These are phyloP conservation scores for Microtus ochrogaster DNA, from an alignment of 2,113 vertebrate species.

Conservation along the genomic window DNA sequence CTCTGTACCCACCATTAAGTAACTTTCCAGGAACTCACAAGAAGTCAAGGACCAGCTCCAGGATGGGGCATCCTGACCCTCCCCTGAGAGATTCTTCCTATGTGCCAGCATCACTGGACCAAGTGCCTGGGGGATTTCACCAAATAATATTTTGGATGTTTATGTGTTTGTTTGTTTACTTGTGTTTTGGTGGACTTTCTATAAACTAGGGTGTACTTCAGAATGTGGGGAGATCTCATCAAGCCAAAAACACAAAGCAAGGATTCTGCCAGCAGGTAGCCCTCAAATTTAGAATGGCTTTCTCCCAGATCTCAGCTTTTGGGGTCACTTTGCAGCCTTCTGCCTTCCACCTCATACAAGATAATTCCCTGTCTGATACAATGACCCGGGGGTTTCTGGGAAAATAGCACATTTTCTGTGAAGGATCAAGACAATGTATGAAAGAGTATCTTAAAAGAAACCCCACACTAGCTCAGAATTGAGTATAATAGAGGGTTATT, in stretches of 20 bases:
- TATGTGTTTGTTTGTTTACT: background rate
- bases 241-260: background rate
- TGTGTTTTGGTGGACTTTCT: background rate
- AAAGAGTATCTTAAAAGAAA: no score
- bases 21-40: background rate
- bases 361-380: background rate
- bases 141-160: background rate
- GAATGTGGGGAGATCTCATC: background rate
- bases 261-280: background rate
- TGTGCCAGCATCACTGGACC: background rate
- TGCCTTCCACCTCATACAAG: no score
- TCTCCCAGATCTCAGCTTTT: background rate
- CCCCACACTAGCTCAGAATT: no score
- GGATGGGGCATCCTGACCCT: background rate
- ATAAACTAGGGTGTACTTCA: background rate
- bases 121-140: background rate
- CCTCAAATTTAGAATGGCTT: background rate
- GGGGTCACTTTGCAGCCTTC: background rate
- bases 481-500: no score
- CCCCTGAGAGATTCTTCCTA: background rate
- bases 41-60: background rate
- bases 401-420: background rate
- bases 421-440: background rate
- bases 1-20: background rate
- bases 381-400: background rate